A percentile compares a stretch with the other conserved stretches of the same genome.
Conservation (phyloP, 2,888 invertebrate genomes). For the Lepidochrysops patricia region DNA sequence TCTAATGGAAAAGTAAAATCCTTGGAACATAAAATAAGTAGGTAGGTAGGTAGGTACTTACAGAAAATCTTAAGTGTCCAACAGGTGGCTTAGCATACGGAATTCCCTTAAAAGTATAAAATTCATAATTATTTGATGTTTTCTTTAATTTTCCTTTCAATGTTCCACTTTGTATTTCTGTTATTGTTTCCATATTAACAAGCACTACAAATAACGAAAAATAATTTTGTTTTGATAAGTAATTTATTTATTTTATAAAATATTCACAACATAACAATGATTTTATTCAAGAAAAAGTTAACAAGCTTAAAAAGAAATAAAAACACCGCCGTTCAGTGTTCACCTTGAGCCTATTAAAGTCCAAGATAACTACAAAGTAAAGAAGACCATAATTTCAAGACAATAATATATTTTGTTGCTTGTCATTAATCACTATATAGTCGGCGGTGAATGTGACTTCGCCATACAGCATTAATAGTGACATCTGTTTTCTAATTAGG, state of each 20-base stretch:
- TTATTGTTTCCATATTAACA: constrained; percentile 28
- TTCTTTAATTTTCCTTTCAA: constrained; percentile 52
- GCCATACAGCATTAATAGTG: background rate
- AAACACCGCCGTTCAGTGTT: no score
- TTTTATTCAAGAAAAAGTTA: no score
- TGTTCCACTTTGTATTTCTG: constrained; percentile 58
- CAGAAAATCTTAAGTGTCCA: constrained; percentile 49
- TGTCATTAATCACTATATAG: no score
- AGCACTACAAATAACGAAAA: background rate
- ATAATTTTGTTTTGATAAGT: no score
- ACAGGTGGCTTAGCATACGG: constrained; percentile 75
- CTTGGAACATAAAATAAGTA: no score
- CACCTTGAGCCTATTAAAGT: background rate
- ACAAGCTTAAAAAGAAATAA: background rate
- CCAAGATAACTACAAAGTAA: background rate
- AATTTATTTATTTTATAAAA: no score
- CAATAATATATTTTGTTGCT: background rate
- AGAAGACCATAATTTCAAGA: background rate
- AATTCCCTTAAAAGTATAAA: constrained; percentile 66
- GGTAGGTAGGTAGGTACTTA: constrained; percentile 33
- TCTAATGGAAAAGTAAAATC: no score
- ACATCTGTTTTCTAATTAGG: background rate
- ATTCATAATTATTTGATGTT: constrained; percentile 48
- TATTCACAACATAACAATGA: no score
- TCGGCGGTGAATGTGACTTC: no score